Evolutionary conservation across 2,797 vertebrate species (phyloP).

Genomic region (Bovichtus variegatus): DNA sequence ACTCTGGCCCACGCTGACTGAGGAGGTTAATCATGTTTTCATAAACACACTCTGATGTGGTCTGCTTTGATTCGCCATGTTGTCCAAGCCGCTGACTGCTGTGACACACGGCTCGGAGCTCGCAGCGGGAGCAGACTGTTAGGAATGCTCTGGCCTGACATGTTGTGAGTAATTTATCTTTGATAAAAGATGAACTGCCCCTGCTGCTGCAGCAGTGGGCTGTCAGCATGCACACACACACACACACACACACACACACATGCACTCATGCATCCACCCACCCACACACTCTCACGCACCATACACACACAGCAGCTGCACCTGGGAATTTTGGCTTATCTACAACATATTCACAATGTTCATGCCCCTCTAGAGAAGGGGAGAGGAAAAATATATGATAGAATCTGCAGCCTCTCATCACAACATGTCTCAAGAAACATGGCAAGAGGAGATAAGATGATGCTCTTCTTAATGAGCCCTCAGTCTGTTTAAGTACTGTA

Average conservation of each 20-base stretch:
- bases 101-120: conserved; percentile 46
- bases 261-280: conserved; percentile 41
- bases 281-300: conserved; percentile 32
- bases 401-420: conserved; percentile 46
- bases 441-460: conserved; percentile 13
- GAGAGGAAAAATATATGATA: conserved; percentile 59
- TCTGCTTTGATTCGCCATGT: conserved; percentile 41
- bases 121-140: conserved; percentile 63
- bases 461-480: conserved; percentile 6
- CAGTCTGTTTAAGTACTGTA: conserved; percentile 20
- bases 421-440: conserved; percentile 39
- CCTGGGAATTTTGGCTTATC: conserved; percentile 87
- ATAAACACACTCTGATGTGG: conserved; percentile 73
- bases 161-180: conserved; percentile 86
- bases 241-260: conserved; percentile 28
- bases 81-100: conserved; percentile 45
- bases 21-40: conserved; percentile 74
- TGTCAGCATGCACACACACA: conserved; percentile 32
- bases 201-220: conserved; percentile 35
- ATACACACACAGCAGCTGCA: conserved; percentile 78
- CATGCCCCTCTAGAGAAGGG: conserved; percentile 63
- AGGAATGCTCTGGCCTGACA: conserved; percentile 83
- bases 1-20: conserved; percentile 37
- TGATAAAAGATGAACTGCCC: conserved; percentile 86
- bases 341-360: conserved; percentile 76